Evolutionary conservation across 2,113 vertebrate genomes (phyloP).

Genomic region (Mormoops blainvillei): DNA sequence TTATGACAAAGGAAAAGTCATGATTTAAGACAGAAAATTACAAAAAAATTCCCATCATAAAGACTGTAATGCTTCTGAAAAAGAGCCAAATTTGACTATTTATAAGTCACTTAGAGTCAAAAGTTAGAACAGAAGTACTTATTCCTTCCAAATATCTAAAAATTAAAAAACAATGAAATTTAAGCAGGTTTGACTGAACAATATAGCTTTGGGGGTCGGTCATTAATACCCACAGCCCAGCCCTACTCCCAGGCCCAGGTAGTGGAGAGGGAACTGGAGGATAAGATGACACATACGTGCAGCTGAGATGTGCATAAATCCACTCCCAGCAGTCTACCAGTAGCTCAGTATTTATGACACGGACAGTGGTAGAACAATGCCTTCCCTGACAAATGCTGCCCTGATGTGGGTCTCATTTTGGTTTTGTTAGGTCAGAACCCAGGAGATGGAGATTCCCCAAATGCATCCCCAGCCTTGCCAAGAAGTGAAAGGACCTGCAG

Average conservation of each 20-base stretch:
- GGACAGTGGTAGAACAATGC: background rate
- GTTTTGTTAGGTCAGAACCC: background rate
- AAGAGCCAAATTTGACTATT: background rate
- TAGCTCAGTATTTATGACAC: accelerated
- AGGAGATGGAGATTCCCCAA: background rate
- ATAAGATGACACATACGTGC: background rate
- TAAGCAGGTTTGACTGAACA: background rate
- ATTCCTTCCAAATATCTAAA: background rate
- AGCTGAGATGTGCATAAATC: background rate
- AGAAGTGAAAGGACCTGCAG: background rate
- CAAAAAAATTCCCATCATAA: background rate
- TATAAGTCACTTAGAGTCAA: background rate
- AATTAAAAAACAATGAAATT: background rate
- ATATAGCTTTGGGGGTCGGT: background rate
- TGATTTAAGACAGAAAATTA: background rate
- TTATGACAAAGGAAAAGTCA: background rate
- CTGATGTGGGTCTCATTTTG: background rate
- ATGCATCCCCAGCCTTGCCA: background rate
- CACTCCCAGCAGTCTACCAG: too few relatives aligned
- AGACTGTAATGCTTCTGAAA: background rate
- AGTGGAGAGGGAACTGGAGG: background rate
- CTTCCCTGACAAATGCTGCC: background rate
- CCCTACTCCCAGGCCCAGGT: background rate
- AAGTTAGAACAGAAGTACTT: background rate
- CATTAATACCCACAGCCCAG: background rate